Evolutionary conservation across 1,140 invertebrate genomes (phyloP), one percentile per base, ranked within the genome.

Genomic region (Drosophila kikkawai): DNA sequence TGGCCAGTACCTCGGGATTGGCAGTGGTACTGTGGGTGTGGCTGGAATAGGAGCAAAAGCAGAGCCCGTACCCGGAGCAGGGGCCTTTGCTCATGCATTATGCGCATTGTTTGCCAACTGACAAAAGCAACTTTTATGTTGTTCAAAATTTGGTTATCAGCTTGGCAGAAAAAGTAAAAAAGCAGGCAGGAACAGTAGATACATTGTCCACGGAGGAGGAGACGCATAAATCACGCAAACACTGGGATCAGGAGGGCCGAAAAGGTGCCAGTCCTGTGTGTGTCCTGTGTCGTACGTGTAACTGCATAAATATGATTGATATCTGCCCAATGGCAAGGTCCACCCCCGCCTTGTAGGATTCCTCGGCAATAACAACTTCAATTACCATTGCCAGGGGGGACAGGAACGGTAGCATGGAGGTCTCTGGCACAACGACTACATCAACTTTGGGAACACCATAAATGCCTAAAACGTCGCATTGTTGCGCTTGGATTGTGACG

Each of bases 91-190:
- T 88, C 80, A 88, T 87, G 85, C 74, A 88, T 90, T 88, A 88
- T 88, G 80, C 84, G 80, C 85, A 88, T 88, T 88, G 84, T 88
- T 88, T 84, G 85, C 64, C 78, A 80, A 83, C 84, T 83, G 84
- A 87, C 84, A 88, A 87, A 88, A 75, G 80, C 84, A 90, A 88
- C 83, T 84, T 87, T 88, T 75, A 66, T 76, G 66, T 74, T 76
- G 55, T 68, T 74, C 79, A 80, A 86, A 87, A 80, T 82, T 75
- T 83, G 60, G 67, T 86, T 87, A 80, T 87, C 70, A 73, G 45
- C 59, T 70, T 55, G 74, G 42, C 44, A 42, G 65, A 75, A 70
- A 65, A 58, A 44, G 9, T 47, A 64, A 22, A 15, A 15, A 50
- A 55, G 7, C 13, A 55, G 34, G 61, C 50, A 68, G 70, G 50